Conservation (phyloP, 2,888 invertebrate species). For the Eupithecia inturbata region DNA sequence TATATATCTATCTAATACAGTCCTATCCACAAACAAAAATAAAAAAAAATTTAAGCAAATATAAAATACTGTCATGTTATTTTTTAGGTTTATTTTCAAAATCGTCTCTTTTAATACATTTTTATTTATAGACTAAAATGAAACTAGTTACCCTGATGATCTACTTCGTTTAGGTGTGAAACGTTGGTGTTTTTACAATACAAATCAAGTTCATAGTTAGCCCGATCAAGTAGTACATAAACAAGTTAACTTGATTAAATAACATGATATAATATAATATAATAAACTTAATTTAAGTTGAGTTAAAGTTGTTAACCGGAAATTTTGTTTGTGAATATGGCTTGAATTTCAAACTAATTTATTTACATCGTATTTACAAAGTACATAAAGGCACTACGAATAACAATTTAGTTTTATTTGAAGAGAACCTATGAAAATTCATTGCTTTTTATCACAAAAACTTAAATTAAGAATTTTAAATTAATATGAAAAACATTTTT, state of each 20-base stretch:
- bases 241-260: no score
- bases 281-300: no score
- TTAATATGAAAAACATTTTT: neutral
- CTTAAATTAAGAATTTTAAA: constrained; percentile 15
- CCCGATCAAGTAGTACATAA: no score
- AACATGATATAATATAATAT: no score
- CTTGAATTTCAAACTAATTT: constrained; percentile 28
- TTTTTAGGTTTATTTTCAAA: neutral
- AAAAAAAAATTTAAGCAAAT: neutral
- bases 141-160: no score
- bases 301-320: no score
- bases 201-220: no score
- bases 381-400: constrained; percentile 59
- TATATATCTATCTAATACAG: constrained; percentile 34
- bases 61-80: neutral
- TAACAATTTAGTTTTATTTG: constrained; percentile 50
- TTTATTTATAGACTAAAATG: no score
- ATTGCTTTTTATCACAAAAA: constrained; percentile 45
- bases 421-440: constrained; percentile 20
- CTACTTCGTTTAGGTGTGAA: no score
- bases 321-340: constrained; percentile 34
- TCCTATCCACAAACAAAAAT: constrained; percentile 26
- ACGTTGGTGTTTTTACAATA: no score
- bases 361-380: constrained; percentile 60
- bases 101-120: neutral